A percentile compares a stretch with the other conserved stretches of the same genome.
Evolutionary conservation across 1,140 invertebrate species (phyloP).

Genomic region (Rhynchophorus ferrugineus): DNA sequence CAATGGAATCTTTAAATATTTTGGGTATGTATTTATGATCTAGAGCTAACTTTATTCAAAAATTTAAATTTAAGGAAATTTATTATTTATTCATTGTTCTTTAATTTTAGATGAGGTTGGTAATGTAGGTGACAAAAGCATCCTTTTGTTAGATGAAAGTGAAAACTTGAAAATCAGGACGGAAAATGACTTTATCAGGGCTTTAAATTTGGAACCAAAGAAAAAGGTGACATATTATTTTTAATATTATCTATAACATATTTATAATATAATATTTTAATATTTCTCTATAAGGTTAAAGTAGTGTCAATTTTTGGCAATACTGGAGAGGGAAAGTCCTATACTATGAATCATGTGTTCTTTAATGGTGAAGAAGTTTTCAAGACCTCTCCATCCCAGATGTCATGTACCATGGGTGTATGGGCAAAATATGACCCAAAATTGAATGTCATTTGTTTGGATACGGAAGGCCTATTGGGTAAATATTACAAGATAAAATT

Average conservation of each 20-base stretch:
- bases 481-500: conserved; percentile 9
- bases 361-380: conserved; percentile 71
- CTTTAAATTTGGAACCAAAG: conserved; percentile 23
- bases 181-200: conserved; percentile 24
- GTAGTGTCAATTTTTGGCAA: conserved; percentile 84
- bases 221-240: conserved; percentile 24
- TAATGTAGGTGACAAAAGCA: conserved; percentile 20
- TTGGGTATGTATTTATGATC: background rate
- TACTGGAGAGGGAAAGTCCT: conserved; percentile 79
- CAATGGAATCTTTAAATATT: conserved; percentile 8
- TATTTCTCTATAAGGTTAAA: conserved; percentile 48
- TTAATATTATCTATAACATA: too few species aligned
- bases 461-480: conserved; percentile 65
- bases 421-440: conserved; percentile 68
- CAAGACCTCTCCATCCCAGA: conserved; percentile 61
- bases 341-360: conserved; percentile 74
- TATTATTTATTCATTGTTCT: too few species aligned
- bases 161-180: conserved; percentile 27
- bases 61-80: too few species aligned
- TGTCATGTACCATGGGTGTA: conserved; percentile 71
- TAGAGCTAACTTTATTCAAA: background rate
- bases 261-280: too few species aligned
- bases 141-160: conserved; percentile 26
- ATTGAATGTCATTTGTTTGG: conserved; percentile 64
- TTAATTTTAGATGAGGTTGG: conserved; percentile 17